Conservation (phyloP, 2,888 invertebrate genomes). For the Helobdella robusta region DNA sequence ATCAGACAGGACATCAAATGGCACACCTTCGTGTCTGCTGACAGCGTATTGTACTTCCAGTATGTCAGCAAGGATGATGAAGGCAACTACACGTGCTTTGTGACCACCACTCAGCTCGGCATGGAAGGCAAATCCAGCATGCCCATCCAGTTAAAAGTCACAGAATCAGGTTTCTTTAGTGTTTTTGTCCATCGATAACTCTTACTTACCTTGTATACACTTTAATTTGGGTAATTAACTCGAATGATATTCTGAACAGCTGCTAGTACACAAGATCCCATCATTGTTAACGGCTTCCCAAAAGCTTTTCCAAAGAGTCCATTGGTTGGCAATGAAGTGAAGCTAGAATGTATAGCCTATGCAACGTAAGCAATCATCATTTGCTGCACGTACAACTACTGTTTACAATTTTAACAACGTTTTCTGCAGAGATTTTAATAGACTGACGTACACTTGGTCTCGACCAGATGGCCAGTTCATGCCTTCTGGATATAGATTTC, state of each 20-base stretch:
- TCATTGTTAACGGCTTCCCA: conserved; percentile 85
- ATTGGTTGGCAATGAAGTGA: conserved; percentile 74
- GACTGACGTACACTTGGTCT: not conserved
- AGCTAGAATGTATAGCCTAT: conserved; percentile 87
- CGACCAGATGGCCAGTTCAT: not conserved
- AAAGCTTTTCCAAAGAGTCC: conserved; percentile 90
- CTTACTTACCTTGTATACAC: not conserved
- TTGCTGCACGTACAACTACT: no score
- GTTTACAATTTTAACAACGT: conserved; percentile 3
- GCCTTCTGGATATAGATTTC: no score
- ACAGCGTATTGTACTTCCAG: conserved; percentile 88
- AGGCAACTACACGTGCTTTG: conserved; percentile 39
- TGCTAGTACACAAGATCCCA: conserved; percentile 52
- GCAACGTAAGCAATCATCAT: conserved; percentile 64
- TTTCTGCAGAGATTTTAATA: not conserved
- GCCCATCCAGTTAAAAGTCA: conserved; percentile 40
- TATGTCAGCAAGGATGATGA: conserved; percentile 69
- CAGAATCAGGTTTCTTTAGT: conserved; percentile 37
- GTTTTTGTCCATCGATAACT: not conserved
- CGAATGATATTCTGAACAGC: conserved; percentile 25
- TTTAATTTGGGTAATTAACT: not conserved
- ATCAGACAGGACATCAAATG: conserved; percentile 77
- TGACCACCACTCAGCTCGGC: conserved; percentile 34
- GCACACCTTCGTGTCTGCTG: conserved; percentile 76
- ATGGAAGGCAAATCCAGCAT: conserved; percentile 38